These are phyloP conservation scores for Piliocolobus tephrosceles DNA, from an alignment of 2,113 vertebrate species.

Conservation along the genomic window DNA sequence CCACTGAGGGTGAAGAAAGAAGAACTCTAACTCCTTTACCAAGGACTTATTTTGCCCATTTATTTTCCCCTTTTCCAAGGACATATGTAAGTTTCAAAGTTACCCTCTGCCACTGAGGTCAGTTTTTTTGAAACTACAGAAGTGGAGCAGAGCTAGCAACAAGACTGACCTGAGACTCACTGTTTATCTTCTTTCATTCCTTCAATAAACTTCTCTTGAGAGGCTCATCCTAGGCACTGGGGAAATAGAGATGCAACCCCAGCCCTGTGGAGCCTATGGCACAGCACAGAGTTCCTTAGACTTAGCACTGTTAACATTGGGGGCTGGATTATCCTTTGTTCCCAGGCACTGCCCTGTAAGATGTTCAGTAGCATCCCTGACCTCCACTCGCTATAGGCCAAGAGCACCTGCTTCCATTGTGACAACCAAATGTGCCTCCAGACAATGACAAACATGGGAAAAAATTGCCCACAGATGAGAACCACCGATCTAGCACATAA, in stretches of 20 bases:
- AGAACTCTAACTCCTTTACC: not conserved
- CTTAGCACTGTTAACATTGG: not conserved
- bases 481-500: not conserved
- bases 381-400: not conserved
- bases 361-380: not conserved
- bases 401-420: not conserved
- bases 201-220: not conserved
- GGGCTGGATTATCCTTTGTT: not conserved
- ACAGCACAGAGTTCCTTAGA: not conserved
- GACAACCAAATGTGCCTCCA: not conserved
- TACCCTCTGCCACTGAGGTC: not conserved
- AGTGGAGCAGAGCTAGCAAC: not conserved
- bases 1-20: not conserved
- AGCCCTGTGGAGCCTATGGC: not conserved
- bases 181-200: not conserved
- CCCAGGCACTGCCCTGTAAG: not conserved
- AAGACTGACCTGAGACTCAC: not conserved
- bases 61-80: not conserved
- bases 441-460: not conserved
- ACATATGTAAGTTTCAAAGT: not conserved
- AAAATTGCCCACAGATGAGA: not conserved
- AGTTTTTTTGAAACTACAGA: not conserved
- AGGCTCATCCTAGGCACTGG: too few relatives aligned
- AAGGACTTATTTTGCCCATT: not conserved
- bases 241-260: not conserved